phyloP scores from a whole-genome alignment of 1,140 invertebrate species.

The Anastrepha ludens region DNA sequence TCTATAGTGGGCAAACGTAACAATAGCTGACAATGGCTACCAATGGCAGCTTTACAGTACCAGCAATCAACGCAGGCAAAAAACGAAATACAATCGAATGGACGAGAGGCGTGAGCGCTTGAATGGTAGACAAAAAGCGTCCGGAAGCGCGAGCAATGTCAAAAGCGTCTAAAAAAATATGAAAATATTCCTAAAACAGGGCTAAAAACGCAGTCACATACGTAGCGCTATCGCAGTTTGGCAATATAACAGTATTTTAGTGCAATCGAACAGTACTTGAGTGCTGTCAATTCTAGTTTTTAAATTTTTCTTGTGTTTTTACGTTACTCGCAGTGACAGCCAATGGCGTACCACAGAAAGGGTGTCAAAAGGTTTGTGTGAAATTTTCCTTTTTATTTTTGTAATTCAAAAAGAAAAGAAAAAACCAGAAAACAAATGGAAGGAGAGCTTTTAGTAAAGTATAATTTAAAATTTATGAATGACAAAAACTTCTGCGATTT shows the following conservation, averaged over 20 bases:
- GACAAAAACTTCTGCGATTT: too few relatives aligned
- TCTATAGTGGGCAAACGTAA: neutral
- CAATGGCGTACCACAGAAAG: neutral
- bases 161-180: neutral
- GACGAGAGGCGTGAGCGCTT: neutral
- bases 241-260: neutral
- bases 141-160: neutral
- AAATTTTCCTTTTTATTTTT: too few relatives aligned
- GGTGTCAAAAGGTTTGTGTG: too few relatives aligned
- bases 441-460: too few relatives aligned
- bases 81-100: neutral
- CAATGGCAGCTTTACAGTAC: neutral
- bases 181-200: neutral
- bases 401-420: too few relatives aligned
- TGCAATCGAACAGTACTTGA: neutral
- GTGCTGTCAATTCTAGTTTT: neutral
- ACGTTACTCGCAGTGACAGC: neutral
- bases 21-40: neutral
- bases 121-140: neutral
- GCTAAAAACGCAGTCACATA: neutral
- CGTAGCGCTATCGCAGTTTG: neutral
- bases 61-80: conserved; percentile 6
- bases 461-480: too few relatives aligned
- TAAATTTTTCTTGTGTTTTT: neutral
- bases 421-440: too few relatives aligned